Evolutionary conservation across 2,113 vertebrate species (phyloP).

Genomic region (Oncorhynchus mykiss): DNA sequence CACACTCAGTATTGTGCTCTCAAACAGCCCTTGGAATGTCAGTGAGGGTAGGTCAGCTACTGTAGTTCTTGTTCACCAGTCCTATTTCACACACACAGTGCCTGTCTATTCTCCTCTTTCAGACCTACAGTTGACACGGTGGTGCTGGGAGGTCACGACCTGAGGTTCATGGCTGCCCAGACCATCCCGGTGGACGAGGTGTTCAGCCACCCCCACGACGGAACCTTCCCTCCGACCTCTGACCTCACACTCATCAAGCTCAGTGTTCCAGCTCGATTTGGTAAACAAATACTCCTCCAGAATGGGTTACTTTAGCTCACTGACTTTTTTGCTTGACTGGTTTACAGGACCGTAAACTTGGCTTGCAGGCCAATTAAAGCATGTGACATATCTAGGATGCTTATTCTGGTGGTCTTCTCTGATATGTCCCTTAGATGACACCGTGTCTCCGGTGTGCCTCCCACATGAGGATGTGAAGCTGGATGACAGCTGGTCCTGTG

Average conservation of each 20-base stretch:
- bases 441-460: slow-evolving; percentile 60
- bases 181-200: slow-evolving; percentile 49
- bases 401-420: slow-evolving; percentile 4
- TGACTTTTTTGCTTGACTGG: too few relatives aligned
- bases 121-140: slow-evolving; percentile 57
- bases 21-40: too few relatives aligned
- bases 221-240: slow-evolving; percentile 49
- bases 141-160: slow-evolving; percentile 62
- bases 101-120: background rate
- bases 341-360: too few relatives aligned
- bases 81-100: background rate
- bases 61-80: background rate
- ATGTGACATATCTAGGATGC: background rate
- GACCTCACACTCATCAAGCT: slow-evolving; percentile 67
- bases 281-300: slow-evolving; percentile 34
- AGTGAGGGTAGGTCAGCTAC: background rate
- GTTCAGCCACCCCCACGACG: slow-evolving; percentile 26
- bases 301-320: too few relatives aligned
- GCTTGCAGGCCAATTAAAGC: too few relatives aligned
- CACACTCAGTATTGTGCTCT: too few relatives aligned
- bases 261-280: slow-evolving; percentile 34
- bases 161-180: slow-evolving; percentile 37
- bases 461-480: slow-evolving; percentile 55
- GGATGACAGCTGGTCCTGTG: slow-evolving; percentile 59
- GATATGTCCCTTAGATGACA: slow-evolving; percentile 42